A percentile compares a stretch with the other conserved stretches of the same genome.
phyloP scores from a whole-genome alignment of 2,888 invertebrate species.

The Microdon myrmicae region DNA sequence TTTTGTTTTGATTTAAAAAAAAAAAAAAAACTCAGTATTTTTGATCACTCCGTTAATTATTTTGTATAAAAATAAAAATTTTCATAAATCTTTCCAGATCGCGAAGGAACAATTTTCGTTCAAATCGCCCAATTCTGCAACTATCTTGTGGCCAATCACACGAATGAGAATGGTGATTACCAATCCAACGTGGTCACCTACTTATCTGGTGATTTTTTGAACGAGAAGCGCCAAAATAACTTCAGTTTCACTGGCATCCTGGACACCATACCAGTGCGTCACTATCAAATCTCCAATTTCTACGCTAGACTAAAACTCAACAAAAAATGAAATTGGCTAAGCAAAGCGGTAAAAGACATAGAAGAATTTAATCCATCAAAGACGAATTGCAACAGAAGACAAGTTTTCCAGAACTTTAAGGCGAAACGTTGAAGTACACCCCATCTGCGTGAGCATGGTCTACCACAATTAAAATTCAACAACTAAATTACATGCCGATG shows the following conservation, averaged over 20 bases:
- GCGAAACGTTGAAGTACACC: constrained; percentile 49
- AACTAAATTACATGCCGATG: constrained; percentile 33
- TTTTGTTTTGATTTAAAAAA: background rate
- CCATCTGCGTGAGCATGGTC: constrained; percentile 47
- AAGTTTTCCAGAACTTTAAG: constrained; percentile 50
- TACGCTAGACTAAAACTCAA: constrained; percentile 85
- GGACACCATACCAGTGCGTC: constrained; percentile 81
- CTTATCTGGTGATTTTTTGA: constrained; percentile 73
- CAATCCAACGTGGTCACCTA: constrained; percentile 76
- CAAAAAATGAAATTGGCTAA: constrained; percentile 62
- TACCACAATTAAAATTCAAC: constrained; percentile 10
- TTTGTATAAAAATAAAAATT: constrained; percentile 1
- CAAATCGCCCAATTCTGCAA: constrained; percentile 67
- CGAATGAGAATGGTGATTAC: constrained; percentile 67
- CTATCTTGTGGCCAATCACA: constrained; percentile 67
- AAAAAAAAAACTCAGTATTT: too few relatives aligned
- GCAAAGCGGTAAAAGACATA: constrained; percentile 48
- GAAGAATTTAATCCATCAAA: constrained; percentile 49
- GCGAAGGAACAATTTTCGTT: constrained; percentile 64
- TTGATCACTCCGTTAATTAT: too few relatives aligned
- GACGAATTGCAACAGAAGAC: constrained; percentile 48
- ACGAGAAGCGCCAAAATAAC: constrained; percentile 66
- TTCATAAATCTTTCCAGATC: constrained; percentile 58
- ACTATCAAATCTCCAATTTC: constrained; percentile 85
- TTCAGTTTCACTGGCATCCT: constrained; percentile 83